Conservation (phyloP, 2,888 invertebrate genomes). For the Hymenopus coronatus region DNA sequence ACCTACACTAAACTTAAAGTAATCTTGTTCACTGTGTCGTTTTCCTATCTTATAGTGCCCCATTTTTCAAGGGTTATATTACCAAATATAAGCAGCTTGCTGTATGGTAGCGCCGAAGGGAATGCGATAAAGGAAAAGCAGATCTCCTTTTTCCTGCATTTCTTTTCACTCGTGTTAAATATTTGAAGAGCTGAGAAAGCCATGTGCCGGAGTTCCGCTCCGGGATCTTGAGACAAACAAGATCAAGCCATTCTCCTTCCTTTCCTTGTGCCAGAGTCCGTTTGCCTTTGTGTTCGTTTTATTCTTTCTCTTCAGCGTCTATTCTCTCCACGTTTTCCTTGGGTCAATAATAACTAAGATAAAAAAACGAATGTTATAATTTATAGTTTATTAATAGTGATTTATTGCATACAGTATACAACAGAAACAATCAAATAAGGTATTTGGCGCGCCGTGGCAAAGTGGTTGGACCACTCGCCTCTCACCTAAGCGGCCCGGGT, state of each 20-base stretch:
- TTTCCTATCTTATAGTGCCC: background rate
- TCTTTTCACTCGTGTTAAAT: constrained; percentile 18
- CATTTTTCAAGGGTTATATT: background rate
- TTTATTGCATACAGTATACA: too few species aligned
- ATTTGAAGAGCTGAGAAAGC: constrained; percentile 19
- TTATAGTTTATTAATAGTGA: too few species aligned
- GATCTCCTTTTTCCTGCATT: background rate
- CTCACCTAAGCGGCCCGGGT: too few species aligned
- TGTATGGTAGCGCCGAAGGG: background rate
- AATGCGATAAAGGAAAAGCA: constrained; percentile 3
- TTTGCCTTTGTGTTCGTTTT: background rate
- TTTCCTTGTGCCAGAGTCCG: background rate
- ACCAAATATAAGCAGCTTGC: background rate
- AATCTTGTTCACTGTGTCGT: background rate
- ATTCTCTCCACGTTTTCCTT: background rate
- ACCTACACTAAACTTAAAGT: background rate
- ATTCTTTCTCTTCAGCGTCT: background rate
- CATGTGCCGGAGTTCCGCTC: background rate
- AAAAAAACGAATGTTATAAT: too few species aligned
- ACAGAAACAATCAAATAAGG: too few species aligned
- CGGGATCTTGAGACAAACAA: constrained; percentile 3
- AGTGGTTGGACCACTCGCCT: too few species aligned
- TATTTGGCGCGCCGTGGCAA: too few species aligned
- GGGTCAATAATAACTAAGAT: background rate
- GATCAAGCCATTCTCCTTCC: constrained; percentile 4